These are phyloP conservation scores for Otolemur garnettii DNA, from an alignment of 2,113 vertebrate genomes.

Conservation along the genomic window DNA sequence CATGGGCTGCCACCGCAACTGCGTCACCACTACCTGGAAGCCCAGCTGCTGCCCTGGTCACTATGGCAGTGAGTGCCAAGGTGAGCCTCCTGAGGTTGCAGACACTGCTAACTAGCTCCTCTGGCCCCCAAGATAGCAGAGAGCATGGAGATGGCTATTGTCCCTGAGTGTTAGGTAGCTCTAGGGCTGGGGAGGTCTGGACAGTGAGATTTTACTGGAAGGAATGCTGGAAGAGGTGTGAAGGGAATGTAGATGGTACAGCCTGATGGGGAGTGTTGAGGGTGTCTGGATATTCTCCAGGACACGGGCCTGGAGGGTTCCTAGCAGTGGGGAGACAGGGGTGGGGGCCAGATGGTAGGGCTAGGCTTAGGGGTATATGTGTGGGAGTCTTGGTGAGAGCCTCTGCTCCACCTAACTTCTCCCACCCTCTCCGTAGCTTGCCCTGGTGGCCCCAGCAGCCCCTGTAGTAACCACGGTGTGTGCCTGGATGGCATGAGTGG, in stretches of 20 bases:
- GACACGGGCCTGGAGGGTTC: neutral
- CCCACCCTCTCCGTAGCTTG: constrained; percentile 81
- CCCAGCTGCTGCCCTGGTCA: constrained; percentile 94
- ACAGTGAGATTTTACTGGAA: neutral
- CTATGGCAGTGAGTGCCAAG: constrained; percentile 93
- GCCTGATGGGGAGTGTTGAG: neutral
- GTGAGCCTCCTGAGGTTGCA: constrained; percentile 77
- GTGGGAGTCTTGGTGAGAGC: neutral
- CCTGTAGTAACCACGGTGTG: constrained; percentile 89
- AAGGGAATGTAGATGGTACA: neutral
- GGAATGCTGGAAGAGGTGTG: neutral
- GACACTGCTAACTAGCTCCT: fast-evolving
- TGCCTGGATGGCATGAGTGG: constrained; percentile 90
- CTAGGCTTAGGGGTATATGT: neutral
- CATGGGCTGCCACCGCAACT: constrained; percentile 89
- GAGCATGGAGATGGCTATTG: too few species aligned
- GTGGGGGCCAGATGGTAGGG: neutral
- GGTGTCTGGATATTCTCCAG: neutral
- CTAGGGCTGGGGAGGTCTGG: neutral
- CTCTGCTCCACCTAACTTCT: neutral
- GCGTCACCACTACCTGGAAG: constrained; percentile 87
- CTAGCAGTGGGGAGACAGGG: neutral
- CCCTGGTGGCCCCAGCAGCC: constrained; percentile 92
- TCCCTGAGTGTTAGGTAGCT: neutral
- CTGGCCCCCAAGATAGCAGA: fast-evolving